phyloP scores from a whole-genome alignment of 2,113 vertebrate species.

The Myotis davidii region DNA sequence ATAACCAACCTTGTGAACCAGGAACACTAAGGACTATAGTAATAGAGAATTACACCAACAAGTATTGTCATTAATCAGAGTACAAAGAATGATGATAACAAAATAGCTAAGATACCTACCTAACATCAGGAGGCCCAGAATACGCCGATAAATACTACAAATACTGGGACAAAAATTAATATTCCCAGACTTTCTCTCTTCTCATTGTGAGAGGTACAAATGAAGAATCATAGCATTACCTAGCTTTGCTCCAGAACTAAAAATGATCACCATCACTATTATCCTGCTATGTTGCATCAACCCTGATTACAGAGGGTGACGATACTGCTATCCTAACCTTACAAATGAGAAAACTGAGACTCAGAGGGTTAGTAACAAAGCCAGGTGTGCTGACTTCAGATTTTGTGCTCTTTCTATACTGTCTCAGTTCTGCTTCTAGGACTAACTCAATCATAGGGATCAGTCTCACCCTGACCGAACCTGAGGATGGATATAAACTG shows the following conservation, averaged over 20 bases:
- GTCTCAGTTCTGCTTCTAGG: neutral
- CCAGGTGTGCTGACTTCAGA: neutral
- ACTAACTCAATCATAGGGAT: neutral
- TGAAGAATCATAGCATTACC: neutral
- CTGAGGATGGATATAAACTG: neutral
- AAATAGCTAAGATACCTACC: neutral
- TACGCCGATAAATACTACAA: neutral
- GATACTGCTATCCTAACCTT: neutral
- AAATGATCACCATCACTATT: neutral
- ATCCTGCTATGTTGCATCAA: neutral
- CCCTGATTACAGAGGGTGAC: neutral
- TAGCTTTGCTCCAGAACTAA: conserved; percentile 45
- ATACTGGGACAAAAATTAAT: neutral
- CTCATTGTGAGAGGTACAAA: neutral
- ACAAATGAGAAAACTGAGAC: neutral
- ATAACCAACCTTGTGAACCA: conserved; percentile 17
- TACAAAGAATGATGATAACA: neutral
- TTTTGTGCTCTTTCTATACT: neutral
- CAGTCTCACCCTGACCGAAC: neutral
- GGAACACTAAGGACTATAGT: neutral
- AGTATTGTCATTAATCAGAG: neutral
- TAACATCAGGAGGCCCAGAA: neutral
- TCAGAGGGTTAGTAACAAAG: neutral
- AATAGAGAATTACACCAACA: conserved; percentile 25
- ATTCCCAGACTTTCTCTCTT: neutral